Evolutionary conservation across 2,113 vertebrate species (phyloP).

Genomic region (Hassar affinis): DNA sequence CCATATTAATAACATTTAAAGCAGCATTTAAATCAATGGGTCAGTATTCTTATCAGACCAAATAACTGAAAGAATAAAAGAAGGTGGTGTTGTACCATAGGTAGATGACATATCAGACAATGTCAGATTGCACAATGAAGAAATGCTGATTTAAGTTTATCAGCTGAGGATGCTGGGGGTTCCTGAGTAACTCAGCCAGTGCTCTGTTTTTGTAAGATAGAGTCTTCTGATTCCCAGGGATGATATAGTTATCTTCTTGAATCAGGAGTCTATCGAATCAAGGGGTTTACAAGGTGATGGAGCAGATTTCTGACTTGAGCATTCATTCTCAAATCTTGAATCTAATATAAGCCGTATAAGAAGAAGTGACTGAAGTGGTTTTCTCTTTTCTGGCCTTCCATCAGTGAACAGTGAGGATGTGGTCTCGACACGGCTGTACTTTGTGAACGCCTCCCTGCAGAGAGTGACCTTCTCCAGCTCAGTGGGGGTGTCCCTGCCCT

Average conservation of each 20-base stretch:
- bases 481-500: conserved; percentile 92
- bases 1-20: too few relatives aligned
- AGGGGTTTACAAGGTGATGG: not conserved
- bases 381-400: conserved; percentile 52
- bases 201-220: not conserved
- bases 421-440: conserved; percentile 94
- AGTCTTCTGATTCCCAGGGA: not conserved
- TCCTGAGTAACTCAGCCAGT: not conserved
- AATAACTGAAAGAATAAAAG: not conserved
- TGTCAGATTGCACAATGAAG: not conserved
- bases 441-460: conserved; percentile 98
- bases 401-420: conserved; percentile 86
- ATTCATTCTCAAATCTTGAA: not conserved
- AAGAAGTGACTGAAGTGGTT: not conserved
- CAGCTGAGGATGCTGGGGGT: not conserved
- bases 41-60: not conserved
- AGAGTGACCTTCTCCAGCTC: conserved; percentile 93
- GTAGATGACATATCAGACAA: not conserved
- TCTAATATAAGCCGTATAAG: not conserved
- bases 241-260: not conserved
- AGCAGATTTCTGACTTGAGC: not conserved
- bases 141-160: not conserved
- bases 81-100: not conserved
- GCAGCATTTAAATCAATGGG: not conserved
- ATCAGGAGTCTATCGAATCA: not conserved